These are phyloP conservation scores for Tapirus terrestris DNA, from an alignment of 2,113 vertebrate species.

Conservation along the genomic window DNA sequence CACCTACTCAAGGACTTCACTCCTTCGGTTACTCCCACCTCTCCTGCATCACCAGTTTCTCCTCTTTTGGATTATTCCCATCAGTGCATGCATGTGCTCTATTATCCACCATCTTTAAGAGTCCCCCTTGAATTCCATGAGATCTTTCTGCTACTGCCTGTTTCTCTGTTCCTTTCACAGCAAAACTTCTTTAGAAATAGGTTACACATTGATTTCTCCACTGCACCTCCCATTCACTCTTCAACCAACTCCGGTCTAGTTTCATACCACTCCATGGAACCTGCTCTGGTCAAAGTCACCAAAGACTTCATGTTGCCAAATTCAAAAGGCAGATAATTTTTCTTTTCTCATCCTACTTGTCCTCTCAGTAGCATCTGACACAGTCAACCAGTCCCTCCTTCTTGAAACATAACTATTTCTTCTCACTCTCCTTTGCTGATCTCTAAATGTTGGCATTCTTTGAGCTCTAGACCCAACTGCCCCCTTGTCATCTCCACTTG, in stretches of 20 bases:
- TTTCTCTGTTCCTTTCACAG: background rate
- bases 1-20: background rate
- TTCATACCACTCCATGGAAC: background rate
- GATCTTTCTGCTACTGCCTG: background rate
- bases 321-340: background rate
- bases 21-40: background rate
- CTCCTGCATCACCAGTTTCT: background rate
- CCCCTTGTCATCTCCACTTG: background rate
- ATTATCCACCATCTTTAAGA: background rate
- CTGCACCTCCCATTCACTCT: background rate
- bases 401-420: background rate
- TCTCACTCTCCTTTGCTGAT: background rate
- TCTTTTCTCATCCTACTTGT: background rate
- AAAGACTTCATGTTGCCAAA: constrained; percentile 1
- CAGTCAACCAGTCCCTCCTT: background rate
- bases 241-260: background rate
- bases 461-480: background rate
- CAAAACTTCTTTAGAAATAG: background rate
- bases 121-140: background rate
- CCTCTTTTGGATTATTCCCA: background rate
- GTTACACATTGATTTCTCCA: background rate
- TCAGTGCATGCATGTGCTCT: background rate
- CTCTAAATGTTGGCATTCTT: constrained; percentile 33
- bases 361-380: background rate
- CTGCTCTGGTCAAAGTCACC: background rate